Conservation (phyloP, 1,140 invertebrate genomes). For the Drosophila elegans region DNA sequence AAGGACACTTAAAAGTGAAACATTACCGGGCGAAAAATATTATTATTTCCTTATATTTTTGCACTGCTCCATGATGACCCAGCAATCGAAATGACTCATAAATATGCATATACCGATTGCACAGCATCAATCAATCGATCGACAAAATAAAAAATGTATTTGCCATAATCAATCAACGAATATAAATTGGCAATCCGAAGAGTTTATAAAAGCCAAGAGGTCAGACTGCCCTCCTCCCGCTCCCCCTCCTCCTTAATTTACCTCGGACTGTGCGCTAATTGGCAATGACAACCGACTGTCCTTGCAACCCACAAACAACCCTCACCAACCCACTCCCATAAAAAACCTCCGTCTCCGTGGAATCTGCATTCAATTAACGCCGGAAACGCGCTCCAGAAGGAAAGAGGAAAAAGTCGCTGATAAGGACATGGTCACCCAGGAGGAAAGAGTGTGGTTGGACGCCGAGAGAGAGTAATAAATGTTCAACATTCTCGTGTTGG, state of each 20-base stretch:
- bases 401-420: slow-evolving; percentile 25
- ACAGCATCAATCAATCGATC: slow-evolving; percentile 46
- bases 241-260: background rate
- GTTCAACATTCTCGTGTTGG: slow-evolving; percentile 53
- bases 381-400: slow-evolving; percentile 49
- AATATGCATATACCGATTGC: slow-evolving; percentile 44
- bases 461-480: slow-evolving; percentile 46
- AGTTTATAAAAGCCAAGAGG: slow-evolving; percentile 38
- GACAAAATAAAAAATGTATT: slow-evolving; percentile 42
- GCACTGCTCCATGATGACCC: background rate
- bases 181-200: slow-evolving; percentile 33
- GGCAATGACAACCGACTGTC: slow-evolving; percentile 27
- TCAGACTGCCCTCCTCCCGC: slow-evolving; percentile 4
- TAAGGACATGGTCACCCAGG: slow-evolving; percentile 37
- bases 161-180: slow-evolving; percentile 54
- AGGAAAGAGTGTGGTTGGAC: slow-evolving; percentile 4
- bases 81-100: slow-evolving; percentile 34
- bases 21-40: background rate
- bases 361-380: slow-evolving; percentile 58
- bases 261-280: slow-evolving; percentile 32
- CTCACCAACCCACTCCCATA: background rate
- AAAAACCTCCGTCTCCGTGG: slow-evolving; percentile 3
- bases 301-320: slow-evolving; percentile 9
- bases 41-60: slow-evolving; percentile 25
- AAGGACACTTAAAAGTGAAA: slow-evolving; percentile 12